phyloP scores from a whole-genome alignment of 1,140 invertebrate species.

The Psilanteris sp. region DNA sequence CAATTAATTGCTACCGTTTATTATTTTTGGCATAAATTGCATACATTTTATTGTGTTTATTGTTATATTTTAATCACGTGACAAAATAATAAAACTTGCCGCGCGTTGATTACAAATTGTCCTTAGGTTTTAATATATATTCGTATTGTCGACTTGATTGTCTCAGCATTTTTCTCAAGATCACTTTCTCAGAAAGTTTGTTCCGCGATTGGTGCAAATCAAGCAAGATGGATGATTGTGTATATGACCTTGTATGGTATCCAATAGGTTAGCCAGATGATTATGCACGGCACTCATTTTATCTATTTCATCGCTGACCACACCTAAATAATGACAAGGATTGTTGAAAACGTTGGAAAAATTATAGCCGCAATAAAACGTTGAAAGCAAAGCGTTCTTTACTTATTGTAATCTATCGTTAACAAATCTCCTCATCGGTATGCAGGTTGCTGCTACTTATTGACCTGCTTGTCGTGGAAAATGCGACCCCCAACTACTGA shows the following conservation, averaged over 20 bases:
- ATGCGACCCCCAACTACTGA: constrained; percentile 30
- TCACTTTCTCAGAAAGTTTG: constrained; percentile 29
- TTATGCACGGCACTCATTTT: constrained; percentile 23
- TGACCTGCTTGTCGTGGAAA: constrained; percentile 42
- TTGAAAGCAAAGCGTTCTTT: constrained; percentile 14
- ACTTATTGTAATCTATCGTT: constrained; percentile 14
- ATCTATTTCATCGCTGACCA: constrained; percentile 60
- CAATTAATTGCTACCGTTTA: no score
- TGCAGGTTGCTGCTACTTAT: constrained; percentile 50
- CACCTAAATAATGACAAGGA: constrained; percentile 55
- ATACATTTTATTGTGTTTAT: no score
- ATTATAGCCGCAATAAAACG: constrained; percentile 25
- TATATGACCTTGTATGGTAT: constrained; percentile 45
- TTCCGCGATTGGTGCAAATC: not conserved
- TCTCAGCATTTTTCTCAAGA: constrained; percentile 18
- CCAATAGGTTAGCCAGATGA: constrained; percentile 17
- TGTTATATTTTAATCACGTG: no score
- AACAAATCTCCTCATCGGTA: constrained; percentile 56
- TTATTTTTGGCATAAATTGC: no score
- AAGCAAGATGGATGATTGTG: constrained; percentile 1
- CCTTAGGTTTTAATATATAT: no score
- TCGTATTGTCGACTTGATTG: no score
- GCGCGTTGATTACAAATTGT: no score
- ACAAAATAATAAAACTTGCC: no score
- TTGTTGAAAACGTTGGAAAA: constrained; percentile 39